Evolutionary conservation across 2,797 vertebrate species (phyloP).

Genomic region (Neosilurus mollespiculum): DNA sequence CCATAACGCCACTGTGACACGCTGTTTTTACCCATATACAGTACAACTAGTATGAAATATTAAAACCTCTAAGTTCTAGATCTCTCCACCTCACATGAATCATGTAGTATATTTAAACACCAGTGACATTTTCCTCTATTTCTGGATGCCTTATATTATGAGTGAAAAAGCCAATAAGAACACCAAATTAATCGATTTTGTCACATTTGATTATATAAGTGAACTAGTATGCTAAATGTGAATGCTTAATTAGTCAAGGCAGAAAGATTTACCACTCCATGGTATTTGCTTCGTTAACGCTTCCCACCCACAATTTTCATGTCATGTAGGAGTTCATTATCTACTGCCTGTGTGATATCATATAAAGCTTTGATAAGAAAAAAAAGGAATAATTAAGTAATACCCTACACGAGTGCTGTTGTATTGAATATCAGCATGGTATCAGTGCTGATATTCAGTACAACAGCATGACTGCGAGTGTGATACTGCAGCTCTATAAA

Average conservation of each 20-base stretch:
- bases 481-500: background rate
- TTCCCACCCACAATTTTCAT: conserved; percentile 23
- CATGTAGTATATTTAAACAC: background rate
- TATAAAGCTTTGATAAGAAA: background rate
- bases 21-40: background rate
- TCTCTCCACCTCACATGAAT: background rate
- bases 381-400: conserved; percentile 18
- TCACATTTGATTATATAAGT: background rate
- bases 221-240: background rate
- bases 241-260: conserved; percentile 29
- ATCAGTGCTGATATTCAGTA: background rate
- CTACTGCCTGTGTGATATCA: background rate
- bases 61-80: background rate
- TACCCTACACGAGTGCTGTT: background rate
- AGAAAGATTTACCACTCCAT: conserved; percentile 21
- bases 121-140: background rate
- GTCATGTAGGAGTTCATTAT: conserved; percentile 27
- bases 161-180: background rate
- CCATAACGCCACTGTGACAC: background rate
- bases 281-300: background rate
- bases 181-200: background rate
- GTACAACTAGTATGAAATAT: background rate
- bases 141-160: background rate
- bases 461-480: background rate
- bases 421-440: background rate